Evolutionary conservation across 2,888 invertebrate genomes (phyloP), one percentile per base, ranked within the genome.

Genomic region (Trachelus tabidus): DNA sequence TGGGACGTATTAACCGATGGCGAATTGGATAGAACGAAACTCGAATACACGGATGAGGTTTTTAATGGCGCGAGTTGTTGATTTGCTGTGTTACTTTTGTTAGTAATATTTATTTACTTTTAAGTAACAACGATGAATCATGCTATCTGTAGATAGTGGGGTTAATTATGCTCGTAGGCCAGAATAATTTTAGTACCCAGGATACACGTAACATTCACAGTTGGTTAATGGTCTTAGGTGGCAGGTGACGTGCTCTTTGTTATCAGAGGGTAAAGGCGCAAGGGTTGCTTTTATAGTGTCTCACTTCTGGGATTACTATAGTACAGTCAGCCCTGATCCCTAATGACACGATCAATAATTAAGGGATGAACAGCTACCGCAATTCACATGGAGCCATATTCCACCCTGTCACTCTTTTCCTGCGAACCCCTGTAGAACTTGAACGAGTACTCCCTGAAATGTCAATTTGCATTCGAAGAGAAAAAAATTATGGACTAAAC

Each of bases 141-240:
- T 15, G 1, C 37, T 15, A 15, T 37, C 12, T 15, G 4, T 37
- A 0, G 56, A 56, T 9, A 9, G 6, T 9, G 56, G 9, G 15
- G 4, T 40, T 15, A 23, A 0, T 23, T 56, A 56, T 23, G 23
- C 2, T 56, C 23, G 23, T 23, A 9, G 56, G 2, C 23, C 6
- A 23, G 9, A 56, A 56, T 56, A 23, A 15, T 56, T 56, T 56
- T 56, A 15, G 56, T 56, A 15, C 1, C 56, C 23, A 23, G 56
- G 23, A 56, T 15, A 23, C 9, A 56, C 23, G 23, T 56, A 23
- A 56, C 23, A 56, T 77, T 77, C 34, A 73, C 76, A 77, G 73
- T 77, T 77, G 56, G 73, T 35, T 77, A 77, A 77, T 77, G 73
- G 68, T 33, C 37, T 12, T 35, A 73, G 68, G 76, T 73, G 68